These are phyloP conservation scores for Xyliphius kryptos DNA, from an alignment of 2,113 vertebrate species.

Conservation along the genomic window DNA sequence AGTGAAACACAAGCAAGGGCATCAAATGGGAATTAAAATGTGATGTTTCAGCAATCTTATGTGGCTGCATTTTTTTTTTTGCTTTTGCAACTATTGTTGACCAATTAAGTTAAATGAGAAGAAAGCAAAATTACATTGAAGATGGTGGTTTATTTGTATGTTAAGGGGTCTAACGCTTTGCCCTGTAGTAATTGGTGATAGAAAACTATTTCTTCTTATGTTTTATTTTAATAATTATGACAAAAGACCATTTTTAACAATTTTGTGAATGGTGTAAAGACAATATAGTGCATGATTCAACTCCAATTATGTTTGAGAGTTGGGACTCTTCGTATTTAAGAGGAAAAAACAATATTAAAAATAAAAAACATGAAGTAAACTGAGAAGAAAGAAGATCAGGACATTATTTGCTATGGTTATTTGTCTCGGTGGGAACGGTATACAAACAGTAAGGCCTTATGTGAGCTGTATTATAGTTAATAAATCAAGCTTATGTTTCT, in stretches of 20 bases:
- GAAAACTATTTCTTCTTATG: too few species aligned
- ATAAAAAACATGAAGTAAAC: slow-evolving; percentile 54
- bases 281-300: too few species aligned
- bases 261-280: slow-evolving; percentile 71
- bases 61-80: slow-evolving; percentile 66
- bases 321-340: too few species aligned
- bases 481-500: too few species aligned
- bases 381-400: too few species aligned
- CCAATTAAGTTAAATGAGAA: slow-evolving; percentile 69
- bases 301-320: too few species aligned
- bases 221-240: too few species aligned
- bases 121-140: slow-evolving; percentile 72
- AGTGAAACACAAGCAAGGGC: slow-evolving; percentile 34
- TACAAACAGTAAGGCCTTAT: slow-evolving; percentile 84
- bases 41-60: slow-evolving; percentile 65
- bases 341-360: not conserved
- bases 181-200: too few species aligned
- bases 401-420: slow-evolving; percentile 82
- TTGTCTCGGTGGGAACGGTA: slow-evolving; percentile 87
- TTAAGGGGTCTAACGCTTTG: too few species aligned
- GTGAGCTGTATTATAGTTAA: too few species aligned
- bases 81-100: too few species aligned
- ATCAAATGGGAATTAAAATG: slow-evolving; percentile 58
- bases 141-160: slow-evolving; percentile 70
- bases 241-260: too few species aligned